Conservation (phyloP, 2,113 vertebrate species). For the Sporophila hypoxantha region DNA sequence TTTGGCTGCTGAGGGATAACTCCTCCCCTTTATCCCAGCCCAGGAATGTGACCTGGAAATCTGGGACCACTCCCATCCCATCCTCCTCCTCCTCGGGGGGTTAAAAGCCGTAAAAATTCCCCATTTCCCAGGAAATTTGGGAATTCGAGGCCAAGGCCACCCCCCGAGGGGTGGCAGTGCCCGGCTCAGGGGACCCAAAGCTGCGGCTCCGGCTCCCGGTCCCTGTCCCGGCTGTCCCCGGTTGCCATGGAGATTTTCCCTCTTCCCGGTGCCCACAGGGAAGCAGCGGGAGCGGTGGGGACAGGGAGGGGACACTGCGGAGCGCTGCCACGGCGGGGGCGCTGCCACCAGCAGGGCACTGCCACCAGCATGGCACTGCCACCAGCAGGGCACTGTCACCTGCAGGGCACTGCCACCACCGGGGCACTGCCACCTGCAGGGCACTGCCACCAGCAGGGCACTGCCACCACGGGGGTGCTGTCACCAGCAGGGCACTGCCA, state of each 20-base stretch:
- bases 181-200: neutral
- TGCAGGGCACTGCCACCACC: neutral
- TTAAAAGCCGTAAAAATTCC: fast-evolving
- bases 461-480: neutral
- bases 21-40: neutral
- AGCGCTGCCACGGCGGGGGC: neutral
- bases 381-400: fast-evolving
- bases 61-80: neutral
- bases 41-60: neutral
- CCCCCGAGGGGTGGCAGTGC: fast-evolving
- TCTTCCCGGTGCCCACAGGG: neutral
- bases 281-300: neutral
- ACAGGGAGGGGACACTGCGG: neutral
- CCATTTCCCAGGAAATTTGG: neutral
- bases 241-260: slow-evolving; percentile 47
- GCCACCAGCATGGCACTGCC: neutral
- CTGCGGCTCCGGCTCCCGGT: neutral
- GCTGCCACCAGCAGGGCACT: neutral
- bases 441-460: neutral
- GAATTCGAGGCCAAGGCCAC: neutral
- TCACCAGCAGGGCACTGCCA: neutral
- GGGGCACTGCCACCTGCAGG: fast-evolving
- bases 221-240: neutral
- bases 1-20: neutral
- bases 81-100: neutral